Percentiles rank a stretch among this genome's conserved stretches.
These are phyloP conservation scores for Oscheius sp. DNA, from an alignment of 2,888 invertebrate species.

Conservation along the genomic window DNA sequence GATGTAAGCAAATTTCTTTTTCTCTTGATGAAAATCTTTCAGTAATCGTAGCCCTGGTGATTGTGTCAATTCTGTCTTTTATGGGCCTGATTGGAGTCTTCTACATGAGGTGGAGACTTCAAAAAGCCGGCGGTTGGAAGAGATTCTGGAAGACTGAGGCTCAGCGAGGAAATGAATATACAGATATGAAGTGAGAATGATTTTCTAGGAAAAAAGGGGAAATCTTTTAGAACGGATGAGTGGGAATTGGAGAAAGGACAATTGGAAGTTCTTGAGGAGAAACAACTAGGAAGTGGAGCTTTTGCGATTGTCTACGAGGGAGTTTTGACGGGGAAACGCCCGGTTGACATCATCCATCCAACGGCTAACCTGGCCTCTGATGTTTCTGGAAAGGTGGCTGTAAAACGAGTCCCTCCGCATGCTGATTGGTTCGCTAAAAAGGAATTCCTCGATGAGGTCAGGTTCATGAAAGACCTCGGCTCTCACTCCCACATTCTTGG, in stretches of 20 bases:
- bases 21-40: neutral
- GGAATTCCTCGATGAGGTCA: slow-evolving; percentile 60
- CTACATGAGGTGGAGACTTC: neutral
- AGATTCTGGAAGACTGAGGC: neutral
- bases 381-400: slow-evolving; percentile 39
- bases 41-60: neutral
- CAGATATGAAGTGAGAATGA: neutral
- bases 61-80: neutral
- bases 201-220: neutral
- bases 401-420: slow-evolving; percentile 58
- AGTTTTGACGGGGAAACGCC: slow-evolving; percentile 42
- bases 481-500: slow-evolving; percentile 53
- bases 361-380: neutral
- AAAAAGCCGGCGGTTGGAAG: slow-evolving; percentile 11
- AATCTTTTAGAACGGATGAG: slow-evolving; percentile 35
- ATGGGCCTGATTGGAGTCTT: neutral
- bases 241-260: slow-evolving; percentile 55
- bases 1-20: neutral
- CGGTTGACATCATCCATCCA: neutral
- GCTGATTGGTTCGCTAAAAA: slow-evolving; percentile 48
- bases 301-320: slow-evolving; percentile 61
- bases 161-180: neutral
- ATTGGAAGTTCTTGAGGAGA: slow-evolving; percentile 47
- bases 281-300: slow-evolving; percentile 57
- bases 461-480: slow-evolving; percentile 61